phyloP scores from a whole-genome alignment of 2,797 vertebrate species.

The Tragelaphus oryx region DNA sequence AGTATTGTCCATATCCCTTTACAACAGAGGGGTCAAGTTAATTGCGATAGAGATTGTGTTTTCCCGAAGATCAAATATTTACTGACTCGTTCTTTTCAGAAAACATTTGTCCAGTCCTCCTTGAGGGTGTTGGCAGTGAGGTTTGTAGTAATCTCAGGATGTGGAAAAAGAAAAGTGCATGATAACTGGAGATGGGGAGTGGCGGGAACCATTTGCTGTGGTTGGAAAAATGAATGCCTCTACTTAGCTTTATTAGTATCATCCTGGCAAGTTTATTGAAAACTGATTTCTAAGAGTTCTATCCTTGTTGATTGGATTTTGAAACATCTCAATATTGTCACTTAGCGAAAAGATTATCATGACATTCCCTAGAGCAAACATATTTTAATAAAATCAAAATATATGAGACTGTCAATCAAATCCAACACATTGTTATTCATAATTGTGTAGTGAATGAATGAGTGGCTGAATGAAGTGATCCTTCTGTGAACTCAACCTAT shows the following conservation, averaged over 20 bases:
- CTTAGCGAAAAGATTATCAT: not conserved
- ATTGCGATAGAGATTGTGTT: not conserved
- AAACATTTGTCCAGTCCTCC: not conserved
- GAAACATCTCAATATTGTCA: slow-evolving; percentile 3
- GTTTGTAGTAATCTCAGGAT: not conserved
- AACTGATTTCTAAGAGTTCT: slow-evolving; percentile 19
- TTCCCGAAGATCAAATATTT: slow-evolving; percentile 25
- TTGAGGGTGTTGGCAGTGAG: not conserved
- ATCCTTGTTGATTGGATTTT: not conserved
- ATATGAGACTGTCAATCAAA: slow-evolving; percentile 2
- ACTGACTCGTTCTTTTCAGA: not conserved
- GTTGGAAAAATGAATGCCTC: not conserved
- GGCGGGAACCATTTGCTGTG: not conserved
- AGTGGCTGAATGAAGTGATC: slow-evolving; percentile 24
- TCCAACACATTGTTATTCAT: slow-evolving; percentile 36
- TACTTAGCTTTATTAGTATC: not conserved
- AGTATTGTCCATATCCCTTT: not conserved
- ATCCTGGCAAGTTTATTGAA: slow-evolving; percentile 11
- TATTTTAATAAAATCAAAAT: slow-evolving; percentile 46
- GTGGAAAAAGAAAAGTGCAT: not conserved
- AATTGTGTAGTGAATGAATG: slow-evolving; percentile 40
- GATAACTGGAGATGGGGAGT: not conserved
- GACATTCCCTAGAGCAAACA: slow-evolving; percentile 25
- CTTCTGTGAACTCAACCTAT: not conserved
- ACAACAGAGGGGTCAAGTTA: not conserved